These are phyloP conservation scores for Ranitomeya variabilis DNA, from an alignment of 2,113 vertebrate genomes.

Conservation along the genomic window DNA sequence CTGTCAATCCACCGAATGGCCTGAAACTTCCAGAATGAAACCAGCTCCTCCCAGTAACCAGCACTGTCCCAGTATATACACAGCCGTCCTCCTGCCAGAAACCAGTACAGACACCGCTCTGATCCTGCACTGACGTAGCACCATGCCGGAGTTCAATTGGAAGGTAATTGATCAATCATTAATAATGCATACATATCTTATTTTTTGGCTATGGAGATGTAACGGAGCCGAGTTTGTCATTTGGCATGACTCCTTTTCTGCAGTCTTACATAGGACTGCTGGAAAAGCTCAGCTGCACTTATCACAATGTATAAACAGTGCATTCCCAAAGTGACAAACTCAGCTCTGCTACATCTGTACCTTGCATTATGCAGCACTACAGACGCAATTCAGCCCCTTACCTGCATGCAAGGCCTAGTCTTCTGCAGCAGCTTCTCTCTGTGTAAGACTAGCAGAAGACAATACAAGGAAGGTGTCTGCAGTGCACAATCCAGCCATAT, in stretches of 20 bases:
- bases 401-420: not conserved
- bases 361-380: not conserved
- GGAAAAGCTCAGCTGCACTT: too few species aligned
- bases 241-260: not conserved
- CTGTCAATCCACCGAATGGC: not conserved
- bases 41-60: slow-evolving; percentile 2
- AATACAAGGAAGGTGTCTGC: not conserved
- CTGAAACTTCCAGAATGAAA: slow-evolving; percentile 15
- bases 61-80: not conserved
- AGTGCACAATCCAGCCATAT: too few species aligned
- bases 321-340: not conserved
- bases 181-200: too few species aligned
- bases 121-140: not conserved
- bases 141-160: slow-evolving; percentile 41
- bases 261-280: not conserved
- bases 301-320: not conserved
- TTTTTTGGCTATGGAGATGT: not conserved
- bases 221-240: not conserved
- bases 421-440: not conserved
- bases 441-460: not conserved
- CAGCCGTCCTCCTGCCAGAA: not conserved
- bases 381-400: not conserved
- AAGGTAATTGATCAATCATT: not conserved
- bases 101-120: not conserved
- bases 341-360: not conserved